These are phyloP conservation scores for Bagarius yarrelli DNA, from an alignment of 2,113 vertebrate species.

Conservation along the genomic window DNA sequence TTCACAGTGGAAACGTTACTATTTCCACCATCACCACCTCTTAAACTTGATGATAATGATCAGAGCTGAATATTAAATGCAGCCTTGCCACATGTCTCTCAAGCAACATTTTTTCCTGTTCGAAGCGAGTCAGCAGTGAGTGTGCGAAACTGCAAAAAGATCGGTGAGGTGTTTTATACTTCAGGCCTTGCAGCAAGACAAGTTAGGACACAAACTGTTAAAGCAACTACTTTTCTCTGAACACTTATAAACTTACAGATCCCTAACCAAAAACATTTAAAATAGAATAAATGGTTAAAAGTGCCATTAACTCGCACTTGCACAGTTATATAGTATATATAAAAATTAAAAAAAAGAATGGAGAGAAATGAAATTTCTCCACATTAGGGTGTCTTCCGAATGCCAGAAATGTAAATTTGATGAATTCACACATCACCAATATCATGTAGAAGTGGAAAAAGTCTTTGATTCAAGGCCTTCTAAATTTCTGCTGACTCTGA, in stretches of 20 bases:
- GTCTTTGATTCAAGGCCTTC: not conserved
- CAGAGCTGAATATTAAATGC: not conserved
- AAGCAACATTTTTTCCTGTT: not conserved
- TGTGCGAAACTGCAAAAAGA: not conserved
- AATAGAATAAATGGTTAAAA: no score
- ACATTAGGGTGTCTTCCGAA: no score
- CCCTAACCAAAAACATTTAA: not conserved
- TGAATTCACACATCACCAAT: not conserved
- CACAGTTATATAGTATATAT: no score
- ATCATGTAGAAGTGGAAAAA: not conserved
- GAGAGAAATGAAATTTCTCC: no score
- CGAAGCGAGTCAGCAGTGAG: not conserved
- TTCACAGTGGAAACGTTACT: not conserved
- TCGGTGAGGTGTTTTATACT: not conserved
- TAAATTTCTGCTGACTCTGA: not conserved
- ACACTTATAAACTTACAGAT: not conserved
- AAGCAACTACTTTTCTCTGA: not conserved
- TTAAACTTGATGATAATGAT: not conserved
- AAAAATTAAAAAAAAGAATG: no score
- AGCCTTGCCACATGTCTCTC: no score
- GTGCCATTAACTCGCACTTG: no score
- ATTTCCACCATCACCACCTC: not conserved
- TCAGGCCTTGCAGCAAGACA: not conserved
- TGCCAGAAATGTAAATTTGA: not conserved
- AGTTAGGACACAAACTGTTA: not conserved